These are phyloP conservation scores for Strigamia maritima DNA, from an alignment of 2,888 invertebrate species.

Conservation along the genomic window DNA sequence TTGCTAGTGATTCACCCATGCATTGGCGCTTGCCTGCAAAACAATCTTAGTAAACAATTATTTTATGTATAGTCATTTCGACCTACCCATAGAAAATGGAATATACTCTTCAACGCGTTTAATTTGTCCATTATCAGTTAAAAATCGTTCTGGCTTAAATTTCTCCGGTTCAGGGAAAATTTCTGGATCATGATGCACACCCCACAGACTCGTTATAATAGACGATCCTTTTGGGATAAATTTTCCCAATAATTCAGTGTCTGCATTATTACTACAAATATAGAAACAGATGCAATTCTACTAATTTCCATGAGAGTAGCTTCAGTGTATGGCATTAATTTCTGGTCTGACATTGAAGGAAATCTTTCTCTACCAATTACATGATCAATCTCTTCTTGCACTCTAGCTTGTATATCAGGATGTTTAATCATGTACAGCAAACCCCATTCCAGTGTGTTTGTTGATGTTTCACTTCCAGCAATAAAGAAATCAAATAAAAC, in stretches of 20 bases:
- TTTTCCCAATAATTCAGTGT: constrained; percentile 27
- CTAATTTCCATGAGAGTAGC: not conserved
- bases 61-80: too few relatives aligned
- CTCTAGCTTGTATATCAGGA: not conserved
- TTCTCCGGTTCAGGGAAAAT: constrained; percentile 35
- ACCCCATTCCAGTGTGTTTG: not conserved
- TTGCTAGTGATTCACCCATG: not conserved
- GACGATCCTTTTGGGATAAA: constrained; percentile 39
- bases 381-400: not conserved
- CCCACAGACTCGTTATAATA: constrained; percentile 40
- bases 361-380: not conserved
- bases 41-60: not conserved
- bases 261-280: constrained; percentile 29
- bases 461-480: constrained; percentile 6
- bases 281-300: not conserved
- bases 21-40: not conserved
- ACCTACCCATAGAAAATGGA: constrained; percentile 40
- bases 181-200: constrained; percentile 40
- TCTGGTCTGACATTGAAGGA: not conserved
- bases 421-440: not conserved
- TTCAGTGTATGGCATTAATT: constrained; percentile 1
- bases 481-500: not conserved
- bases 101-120: constrained; percentile 35
- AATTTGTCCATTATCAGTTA: constrained; percentile 39
- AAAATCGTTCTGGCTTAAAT: constrained; percentile 41